Evolutionary conservation across 1,140 invertebrate species (phyloP).

Genomic region (Drosophila yakuba): DNA sequence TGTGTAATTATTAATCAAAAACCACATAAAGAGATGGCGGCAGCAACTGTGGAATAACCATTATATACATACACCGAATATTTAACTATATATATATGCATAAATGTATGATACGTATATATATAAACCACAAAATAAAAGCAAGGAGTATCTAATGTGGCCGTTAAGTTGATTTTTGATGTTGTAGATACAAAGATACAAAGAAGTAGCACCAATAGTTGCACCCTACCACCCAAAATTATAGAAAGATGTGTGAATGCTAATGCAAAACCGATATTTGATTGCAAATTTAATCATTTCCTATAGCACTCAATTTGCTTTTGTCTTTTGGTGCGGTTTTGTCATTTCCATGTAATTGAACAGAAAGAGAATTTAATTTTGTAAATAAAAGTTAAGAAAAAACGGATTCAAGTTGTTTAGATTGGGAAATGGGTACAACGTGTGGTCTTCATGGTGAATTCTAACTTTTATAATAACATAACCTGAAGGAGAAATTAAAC

Average conservation of each 20-base stretch:
- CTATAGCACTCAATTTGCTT: constrained; percentile 34
- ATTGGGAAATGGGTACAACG: background rate
- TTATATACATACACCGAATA: constrained; percentile 62
- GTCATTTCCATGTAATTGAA: constrained; percentile 55
- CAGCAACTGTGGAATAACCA: constrained; percentile 37
- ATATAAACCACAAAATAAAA: constrained; percentile 47
- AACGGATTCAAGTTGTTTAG: constrained; percentile 38
- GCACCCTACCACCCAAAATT: constrained; percentile 7
- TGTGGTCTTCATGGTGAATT: background rate
- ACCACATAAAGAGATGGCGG: constrained; percentile 22
- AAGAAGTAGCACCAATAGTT: constrained; percentile 27
- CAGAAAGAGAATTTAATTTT: constrained; percentile 71
- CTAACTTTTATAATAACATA: no score
- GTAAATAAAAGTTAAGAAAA: constrained; percentile 79
- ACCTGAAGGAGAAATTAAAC: no score
- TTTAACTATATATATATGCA: constrained; percentile 64
- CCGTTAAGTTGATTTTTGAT: constrained; percentile 75
- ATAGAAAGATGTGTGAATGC: constrained; percentile 7
- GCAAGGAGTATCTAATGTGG: constrained; percentile 59
- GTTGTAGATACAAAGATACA: constrained; percentile 76
- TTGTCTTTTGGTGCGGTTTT: constrained; percentile 54
- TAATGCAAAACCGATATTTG: constrained; percentile 20
- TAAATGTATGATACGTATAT: constrained; percentile 52
- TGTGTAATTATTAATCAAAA: constrained; percentile 65
- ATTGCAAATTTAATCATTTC: constrained; percentile 37